Percentiles rank a stretch among this genome's conserved stretches.
These are phyloP conservation scores for Tryphoninae sp. DNA, from an alignment of 2,888 invertebrate genomes.

Conservation along the genomic window DNA sequence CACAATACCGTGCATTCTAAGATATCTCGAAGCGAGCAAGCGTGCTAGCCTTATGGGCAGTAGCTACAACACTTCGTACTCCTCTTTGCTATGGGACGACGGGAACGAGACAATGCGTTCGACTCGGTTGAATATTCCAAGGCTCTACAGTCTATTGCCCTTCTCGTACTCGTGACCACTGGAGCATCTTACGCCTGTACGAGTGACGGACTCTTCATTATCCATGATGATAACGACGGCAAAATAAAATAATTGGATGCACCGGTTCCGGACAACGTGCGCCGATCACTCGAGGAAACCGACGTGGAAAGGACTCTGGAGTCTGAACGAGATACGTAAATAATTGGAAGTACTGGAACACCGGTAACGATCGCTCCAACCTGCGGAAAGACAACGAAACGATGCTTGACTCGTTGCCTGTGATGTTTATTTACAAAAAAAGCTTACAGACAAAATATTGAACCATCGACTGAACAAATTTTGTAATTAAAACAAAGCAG, in stretches of 20 bases:
- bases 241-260: slow-evolving; percentile 59
- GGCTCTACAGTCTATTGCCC: slow-evolving; percentile 61
- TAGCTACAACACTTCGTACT: not conserved
- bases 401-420: too few relatives aligned
- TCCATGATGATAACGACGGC: slow-evolving; percentile 48
- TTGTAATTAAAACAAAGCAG: too few relatives aligned
- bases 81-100: slow-evolving; percentile 19
- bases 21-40: slow-evolving; percentile 48
- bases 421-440: too few relatives aligned
- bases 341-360: slow-evolving; percentile 2
- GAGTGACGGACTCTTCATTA: slow-evolving; percentile 51
- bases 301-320: slow-evolving; percentile 11
- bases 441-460: too few relatives aligned
- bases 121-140: slow-evolving; percentile 61
- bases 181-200: slow-evolving; percentile 24
- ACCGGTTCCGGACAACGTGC: slow-evolving; percentile 13
- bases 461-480: too few relatives aligned
- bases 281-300: slow-evolving; percentile 42
- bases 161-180: slow-evolving; percentile 41
- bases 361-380: not conserved
- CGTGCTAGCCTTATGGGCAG: slow-evolving; percentile 27
- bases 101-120: slow-evolving; percentile 50
- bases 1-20: slow-evolving; percentile 47
- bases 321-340: slow-evolving; percentile 7
- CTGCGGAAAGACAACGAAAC: not conserved